Percentiles rank a stretch among this genome's conserved stretches.
Conservation (phyloP, 2,797 vertebrate genomes). For the Cossypha caffra region DNA sequence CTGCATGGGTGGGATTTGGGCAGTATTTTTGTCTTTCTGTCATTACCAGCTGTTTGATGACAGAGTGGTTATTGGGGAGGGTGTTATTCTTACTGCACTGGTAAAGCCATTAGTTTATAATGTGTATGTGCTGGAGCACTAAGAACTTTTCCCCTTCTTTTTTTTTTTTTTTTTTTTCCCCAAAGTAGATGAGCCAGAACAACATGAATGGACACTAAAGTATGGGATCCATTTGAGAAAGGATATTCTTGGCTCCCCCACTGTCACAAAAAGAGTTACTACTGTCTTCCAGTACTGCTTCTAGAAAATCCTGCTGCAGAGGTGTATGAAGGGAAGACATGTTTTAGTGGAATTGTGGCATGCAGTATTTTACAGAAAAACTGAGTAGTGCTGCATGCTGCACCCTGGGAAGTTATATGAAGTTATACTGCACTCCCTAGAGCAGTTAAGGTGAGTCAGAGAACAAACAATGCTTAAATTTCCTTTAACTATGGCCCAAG, state of each 20-base stretch:
- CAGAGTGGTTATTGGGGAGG: not conserved
- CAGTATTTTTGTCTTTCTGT: not conserved
- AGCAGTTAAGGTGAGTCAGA: not conserved
- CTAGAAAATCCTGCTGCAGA: not conserved
- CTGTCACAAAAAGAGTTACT: not conserved
- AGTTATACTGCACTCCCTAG: not conserved
- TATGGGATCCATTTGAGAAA: not conserved
- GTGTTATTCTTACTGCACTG: not conserved
- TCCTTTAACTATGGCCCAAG: not conserved
- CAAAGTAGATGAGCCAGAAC: not conserved
- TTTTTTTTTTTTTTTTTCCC: not conserved
- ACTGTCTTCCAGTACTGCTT: not conserved
- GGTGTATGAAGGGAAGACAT: not conserved
- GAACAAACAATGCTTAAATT: not conserved
- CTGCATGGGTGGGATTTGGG: not conserved
- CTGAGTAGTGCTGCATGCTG: not conserved
- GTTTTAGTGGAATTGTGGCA: not conserved
- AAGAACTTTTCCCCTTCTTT: not conserved
- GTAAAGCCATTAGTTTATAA: not conserved
- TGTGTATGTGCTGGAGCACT: not conserved
- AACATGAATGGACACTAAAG: not conserved
- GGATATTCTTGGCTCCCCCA: not conserved
- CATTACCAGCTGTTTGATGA: slow-evolving; percentile 18
- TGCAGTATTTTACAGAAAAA: not conserved
- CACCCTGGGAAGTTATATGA: not conserved